Evolutionary conservation across 2,888 invertebrate genomes (phyloP), one percentile per base, ranked within the genome.

Genomic region (Drepana falcataria): DNA sequence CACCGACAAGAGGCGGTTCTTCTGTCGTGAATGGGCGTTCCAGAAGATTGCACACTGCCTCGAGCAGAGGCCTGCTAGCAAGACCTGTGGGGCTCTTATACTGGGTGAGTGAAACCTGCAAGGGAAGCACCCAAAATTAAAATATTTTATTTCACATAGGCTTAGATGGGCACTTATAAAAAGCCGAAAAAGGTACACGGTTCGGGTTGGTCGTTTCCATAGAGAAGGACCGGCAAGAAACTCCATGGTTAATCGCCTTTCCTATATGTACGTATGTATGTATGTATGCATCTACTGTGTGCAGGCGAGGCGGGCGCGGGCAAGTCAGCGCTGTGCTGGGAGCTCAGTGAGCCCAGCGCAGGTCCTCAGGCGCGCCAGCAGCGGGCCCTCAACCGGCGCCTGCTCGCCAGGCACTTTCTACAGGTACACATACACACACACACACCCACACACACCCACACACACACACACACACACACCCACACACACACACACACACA

Each of bases 11-110:
- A 93, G 95, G 65, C 92, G 73, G 35, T 97, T 97, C 89, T 96
- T 95, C 91, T 96, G 97, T 78, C 93, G 98, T 5, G 98, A 99
- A 85, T 99, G 98, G 98, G 97, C 97, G 4, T 96, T 98, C 72
- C 96, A 97, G 86, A 98, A 99, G 87, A 93, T 99, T 44, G 95
- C 95, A 1, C 95, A 98, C 71, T 98, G 97, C 67, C 82, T 99
- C 68, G 98, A 99, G 75, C 97, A 97, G 84, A 89, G 98, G 58
- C 95, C 96, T 0, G 93, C 94, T 21, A 95, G 95, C 63, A 96
- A 97, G 82, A 95, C 96, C 0, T 96, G 96, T 69, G 98, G 98
- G 0, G 96, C 97, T 1, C 91, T 98, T 49, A 94, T 99, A 54
- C 91, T 98, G 58, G 97, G 97, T 63, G 53, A 74, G 81, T 37